Base-by-base conservation (phyloP, 2,797 vertebrate genomes). In the Myotis findleyi region DNA sequence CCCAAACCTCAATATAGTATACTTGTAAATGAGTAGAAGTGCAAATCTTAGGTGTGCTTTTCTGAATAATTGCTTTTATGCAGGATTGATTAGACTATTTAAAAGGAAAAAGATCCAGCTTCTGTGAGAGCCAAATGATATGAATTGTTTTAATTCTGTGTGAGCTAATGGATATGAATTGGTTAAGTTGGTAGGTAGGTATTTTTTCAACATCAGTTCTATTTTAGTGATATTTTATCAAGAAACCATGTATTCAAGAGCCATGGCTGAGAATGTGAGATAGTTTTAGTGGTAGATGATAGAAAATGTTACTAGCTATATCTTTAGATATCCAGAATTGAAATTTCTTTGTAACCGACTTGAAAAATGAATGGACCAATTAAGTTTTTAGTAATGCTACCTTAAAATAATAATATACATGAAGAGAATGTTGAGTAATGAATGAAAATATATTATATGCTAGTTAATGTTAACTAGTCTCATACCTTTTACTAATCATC, bases 31-130 rank as follows among this genome's bases (percentile, higher is more conserved):
- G 91, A 14, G 9, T 6, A 2, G 95, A 93, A 95, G 81, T 95
- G 21, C 25, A 55, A 55, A 75, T 87, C 44, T 89, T 97, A 90
- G 75, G 71, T 96, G 86, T 97, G 82, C 94, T 97, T 95, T 97
- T 97, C 89, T 97, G 88, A 93, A 84, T 53, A 95, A 95, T 51
- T 87, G 87, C 95, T 97, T 97, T 96, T 93, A 11, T 96, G 8
- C 80, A 77, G 89, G 87, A 93, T 94, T 94, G 89, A 86, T 94
- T 80, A 89, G 66, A 47, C 89, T 73, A 38, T 87, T 94, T 69
- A 84, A 91, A 69, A 93, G 73, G 92, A 84, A 93, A 96, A 87
- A 57, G 23, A 66, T 75, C 16, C 72, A 66, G 38, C 59, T 93
- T 89, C 27, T 66, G 20, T 87, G 71, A 27, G 36, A 75, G 89